A percentile compares a stretch with the other conserved stretches of the same genome.
phyloP scores from a whole-genome alignment of 2,113 vertebrate genomes.

The Scatophagus argus region DNA sequence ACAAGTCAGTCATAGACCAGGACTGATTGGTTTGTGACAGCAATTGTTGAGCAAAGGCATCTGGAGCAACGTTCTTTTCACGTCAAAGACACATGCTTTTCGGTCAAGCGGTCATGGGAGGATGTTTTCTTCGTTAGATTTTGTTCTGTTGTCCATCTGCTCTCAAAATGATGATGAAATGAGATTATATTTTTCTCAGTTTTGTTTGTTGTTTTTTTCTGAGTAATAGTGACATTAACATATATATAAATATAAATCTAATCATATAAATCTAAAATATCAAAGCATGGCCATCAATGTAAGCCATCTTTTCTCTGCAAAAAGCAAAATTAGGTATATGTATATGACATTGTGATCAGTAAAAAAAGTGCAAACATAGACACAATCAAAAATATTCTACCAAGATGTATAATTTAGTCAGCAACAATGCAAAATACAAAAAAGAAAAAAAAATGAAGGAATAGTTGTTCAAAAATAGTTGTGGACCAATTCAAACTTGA shows the following conservation, averaged over 20 bases:
- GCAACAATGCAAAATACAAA: neutral
- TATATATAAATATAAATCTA: too few species aligned
- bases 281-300: neutral
- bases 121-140: constrained; percentile 27
- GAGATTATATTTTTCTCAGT: too few species aligned
- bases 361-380: neutral
- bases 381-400: neutral
- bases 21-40: constrained; percentile 4
- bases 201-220: neutral
- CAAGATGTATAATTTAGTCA: neutral
- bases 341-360: neutral
- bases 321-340: neutral
- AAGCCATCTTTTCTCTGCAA: neutral
- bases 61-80: constrained; percentile 3
- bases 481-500: neutral
- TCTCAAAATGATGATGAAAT: constrained; percentile 11
- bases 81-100: constrained; percentile 4
- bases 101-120: neutral
- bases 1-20: constrained; percentile 27
- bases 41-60: constrained; percentile 48
- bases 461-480: neutral
- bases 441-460: neutral
- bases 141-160: neutral
- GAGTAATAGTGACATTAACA: too few species aligned
- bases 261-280: too few species aligned